Evolutionary conservation across 2,113 vertebrate genomes (phyloP).

Genomic region (Dunckerocampus dactyliophorus): DNA sequence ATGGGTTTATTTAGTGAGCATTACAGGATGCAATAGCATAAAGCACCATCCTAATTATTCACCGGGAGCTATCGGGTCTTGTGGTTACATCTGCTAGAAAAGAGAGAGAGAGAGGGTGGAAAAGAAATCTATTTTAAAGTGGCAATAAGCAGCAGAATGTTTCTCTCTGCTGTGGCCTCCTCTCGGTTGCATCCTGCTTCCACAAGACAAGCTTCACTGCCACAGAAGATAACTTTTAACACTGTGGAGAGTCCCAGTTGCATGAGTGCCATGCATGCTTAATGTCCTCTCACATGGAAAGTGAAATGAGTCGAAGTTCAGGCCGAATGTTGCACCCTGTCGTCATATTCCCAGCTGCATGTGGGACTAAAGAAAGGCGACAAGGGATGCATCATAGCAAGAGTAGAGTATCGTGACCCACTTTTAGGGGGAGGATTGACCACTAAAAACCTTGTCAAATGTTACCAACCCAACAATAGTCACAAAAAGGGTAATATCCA

Average conservation of each 20-base stretch:
- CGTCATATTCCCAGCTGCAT: background rate
- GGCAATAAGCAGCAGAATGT: background rate
- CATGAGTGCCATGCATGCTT: background rate
- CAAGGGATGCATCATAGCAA: background rate
- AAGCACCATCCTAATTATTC: background rate
- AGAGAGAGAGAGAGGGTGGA: no score
- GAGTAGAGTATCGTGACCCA: background rate
- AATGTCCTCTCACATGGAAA: background rate
- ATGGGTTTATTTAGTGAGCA: slow-evolving; percentile 3
- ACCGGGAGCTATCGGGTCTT: background rate
- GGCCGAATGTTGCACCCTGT: background rate
- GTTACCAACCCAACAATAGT: no score
- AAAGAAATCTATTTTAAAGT: slow-evolving; percentile 1
- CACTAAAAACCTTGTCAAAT: no score
- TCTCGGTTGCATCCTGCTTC: background rate
- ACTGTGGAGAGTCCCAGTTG: background rate
- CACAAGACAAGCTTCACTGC: slow-evolving; percentile 2
- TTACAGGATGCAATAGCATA: background rate
- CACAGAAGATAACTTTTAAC: background rate
- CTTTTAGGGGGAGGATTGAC: background rate
- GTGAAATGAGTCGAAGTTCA: background rate
- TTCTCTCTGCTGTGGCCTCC: background rate
- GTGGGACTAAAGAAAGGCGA: background rate
- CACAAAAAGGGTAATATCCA: no score
- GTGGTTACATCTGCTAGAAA: background rate